phyloP scores from a whole-genome alignment of 2,113 vertebrate genomes.

The Callaeas wilsoni region DNA sequence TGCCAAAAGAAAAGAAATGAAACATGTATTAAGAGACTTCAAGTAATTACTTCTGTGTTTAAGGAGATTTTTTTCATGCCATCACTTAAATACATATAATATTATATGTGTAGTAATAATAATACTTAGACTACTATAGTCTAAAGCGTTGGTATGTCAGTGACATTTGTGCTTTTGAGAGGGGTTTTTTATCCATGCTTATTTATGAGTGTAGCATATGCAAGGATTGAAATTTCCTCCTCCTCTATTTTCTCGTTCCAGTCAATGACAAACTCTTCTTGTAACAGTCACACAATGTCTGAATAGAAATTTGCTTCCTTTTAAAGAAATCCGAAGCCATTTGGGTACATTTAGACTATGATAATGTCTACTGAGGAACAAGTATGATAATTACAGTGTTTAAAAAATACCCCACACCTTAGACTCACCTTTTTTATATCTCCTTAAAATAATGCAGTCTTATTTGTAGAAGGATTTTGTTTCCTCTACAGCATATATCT shows the following conservation, averaged over 20 bases:
- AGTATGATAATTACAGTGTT: background rate
- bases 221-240: background rate
- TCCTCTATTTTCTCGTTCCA: background rate
- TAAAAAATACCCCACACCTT: fast-evolving
- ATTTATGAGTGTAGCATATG: background rate
- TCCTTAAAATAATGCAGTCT: background rate
- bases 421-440: background rate
- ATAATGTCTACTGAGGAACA: background rate
- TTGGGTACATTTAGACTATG: background rate
- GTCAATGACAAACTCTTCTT: background rate
- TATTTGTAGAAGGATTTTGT: background rate
- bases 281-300: background rate
- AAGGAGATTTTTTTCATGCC: background rate
- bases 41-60: background rate
- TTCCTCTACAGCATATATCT: background rate
- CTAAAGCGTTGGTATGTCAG: background rate
- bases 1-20: background rate
- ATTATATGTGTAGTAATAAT: background rate
- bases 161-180: background rate
- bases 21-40: background rate
- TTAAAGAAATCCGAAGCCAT: background rate
- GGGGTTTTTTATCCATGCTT: background rate
- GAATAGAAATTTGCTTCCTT: background rate
- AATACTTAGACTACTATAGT: background rate
- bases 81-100: background rate